A percentile compares a stretch with the other conserved stretches of the same genome.
These are phyloP conservation scores for Lithobates sylvaticus DNA, from an alignment of 2,797 vertebrate species.

Conservation along the genomic window DNA sequence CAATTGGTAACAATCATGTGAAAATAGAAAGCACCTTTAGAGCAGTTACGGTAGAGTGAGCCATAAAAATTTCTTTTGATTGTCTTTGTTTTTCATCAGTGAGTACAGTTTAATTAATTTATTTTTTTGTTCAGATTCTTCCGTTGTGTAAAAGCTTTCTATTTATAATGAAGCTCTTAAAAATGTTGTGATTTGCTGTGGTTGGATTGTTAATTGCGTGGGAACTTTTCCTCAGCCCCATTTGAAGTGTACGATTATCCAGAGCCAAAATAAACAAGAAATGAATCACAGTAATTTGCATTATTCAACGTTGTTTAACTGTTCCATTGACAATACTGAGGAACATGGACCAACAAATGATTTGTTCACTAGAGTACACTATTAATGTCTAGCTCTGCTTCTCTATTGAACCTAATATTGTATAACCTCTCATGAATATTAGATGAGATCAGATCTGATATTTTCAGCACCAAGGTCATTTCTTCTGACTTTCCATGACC, in stretches of 20 bases:
- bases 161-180: neutral
- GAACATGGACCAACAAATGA: neutral
- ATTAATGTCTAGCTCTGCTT: too few species aligned
- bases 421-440: too few species aligned
- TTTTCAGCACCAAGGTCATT: too few species aligned
- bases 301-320: slow-evolving; percentile 3
- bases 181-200: neutral
- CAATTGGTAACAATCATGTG: too few species aligned
- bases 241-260: slow-evolving; percentile 12
- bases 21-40: too few species aligned
- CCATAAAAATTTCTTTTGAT: too few species aligned
- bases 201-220: slow-evolving; percentile 42
- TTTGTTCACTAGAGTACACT: neutral
- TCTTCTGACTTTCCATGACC: too few species aligned
- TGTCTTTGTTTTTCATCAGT: too few species aligned
- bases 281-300: slow-evolving; percentile 28
- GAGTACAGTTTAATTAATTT: too few species aligned
- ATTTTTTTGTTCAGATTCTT: neutral
- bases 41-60: too few species aligned
- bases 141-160: slow-evolving; percentile 17
- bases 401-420: too few species aligned
- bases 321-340: neutral
- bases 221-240: slow-evolving; percentile 37
- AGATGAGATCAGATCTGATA: too few species aligned
- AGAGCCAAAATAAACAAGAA: slow-evolving; percentile 56